Evolutionary conservation across 35 echinoderm and acorn worm genomes (phyloP), one percentile per base, ranked within the genome.

Genomic region (Holothuria glaberrima): DNA sequence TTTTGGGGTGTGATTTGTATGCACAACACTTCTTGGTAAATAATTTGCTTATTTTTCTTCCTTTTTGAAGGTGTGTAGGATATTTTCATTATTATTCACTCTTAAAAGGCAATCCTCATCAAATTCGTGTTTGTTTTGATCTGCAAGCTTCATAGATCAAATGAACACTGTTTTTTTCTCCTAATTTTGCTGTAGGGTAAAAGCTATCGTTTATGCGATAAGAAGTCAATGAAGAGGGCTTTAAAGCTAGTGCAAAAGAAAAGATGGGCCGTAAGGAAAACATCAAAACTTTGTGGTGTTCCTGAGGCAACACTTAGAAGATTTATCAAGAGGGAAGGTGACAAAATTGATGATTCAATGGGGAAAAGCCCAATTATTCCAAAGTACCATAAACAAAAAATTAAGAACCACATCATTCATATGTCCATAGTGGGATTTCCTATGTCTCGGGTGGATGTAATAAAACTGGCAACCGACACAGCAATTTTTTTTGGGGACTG

Each of bases 161-260:
- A 9, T 14, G 12, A 5, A 14, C 50, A 54, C 50, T 14, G 36
- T 7, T 41, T 41, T 41, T 41, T 41, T 4, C 36, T 41, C 36
- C 7, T 29, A 28, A 28, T n/a, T 58, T 83, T 58, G 31, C 14
- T 10, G 20, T 84, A 61, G 60, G 29, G 31, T 27, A 61, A 56
- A 84, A 16, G 26, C 20, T 84, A 84, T 35, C 52, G 29, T 84
- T 84, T 26, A 84, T 60, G 26, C 54, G 28, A 30, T 29, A 52
- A 20, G 14, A 59, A 82, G 77, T 26, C 7, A 1, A 82, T 82
- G 48, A 59, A 82, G 48, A 82, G 77, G 54, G 77, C 77, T 28
- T 82, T 24, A 14, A 82, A 58, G 5, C 18, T 58, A 25, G 77
- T 82, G 2, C 24, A 6, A 14, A 82, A 82, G 27, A 82, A 82